phyloP scores from a whole-genome alignment of 2,113 vertebrate genomes.

The Lipophrys pholis region DNA sequence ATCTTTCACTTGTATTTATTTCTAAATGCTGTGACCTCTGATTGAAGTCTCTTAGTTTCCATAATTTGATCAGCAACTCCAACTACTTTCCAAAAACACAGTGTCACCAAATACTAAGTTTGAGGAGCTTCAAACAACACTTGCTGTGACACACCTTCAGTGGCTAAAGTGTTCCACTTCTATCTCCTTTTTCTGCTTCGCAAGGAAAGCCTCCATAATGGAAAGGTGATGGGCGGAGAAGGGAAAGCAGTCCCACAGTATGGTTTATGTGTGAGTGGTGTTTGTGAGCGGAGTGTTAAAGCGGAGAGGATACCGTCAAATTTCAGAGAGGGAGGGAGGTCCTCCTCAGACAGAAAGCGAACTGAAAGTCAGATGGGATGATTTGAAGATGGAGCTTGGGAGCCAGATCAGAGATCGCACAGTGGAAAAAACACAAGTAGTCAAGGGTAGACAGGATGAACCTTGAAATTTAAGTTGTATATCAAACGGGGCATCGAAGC shows the following conservation, averaged over 20 bases:
- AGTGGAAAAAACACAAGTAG: slow-evolving; percentile 22
- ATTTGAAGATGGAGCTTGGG: slow-evolving; percentile 19
- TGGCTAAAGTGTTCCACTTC: not conserved
- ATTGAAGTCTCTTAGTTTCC: too few species aligned
- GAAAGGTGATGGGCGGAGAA: not conserved
- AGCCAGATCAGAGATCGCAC: slow-evolving; percentile 29
- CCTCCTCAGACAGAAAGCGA: slow-evolving; percentile 28
- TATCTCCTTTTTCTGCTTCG: not conserved
- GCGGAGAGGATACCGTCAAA: slow-evolving; percentile 19
- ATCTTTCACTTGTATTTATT: too few species aligned
- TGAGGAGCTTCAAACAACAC: not conserved
- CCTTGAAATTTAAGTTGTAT: slow-evolving; percentile 40
- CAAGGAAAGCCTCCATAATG: slow-evolving; percentile 18
- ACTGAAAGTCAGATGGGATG: slow-evolving; percentile 32
- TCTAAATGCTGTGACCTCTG: too few species aligned
- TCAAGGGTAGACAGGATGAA: slow-evolving; percentile 35
- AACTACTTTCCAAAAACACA: too few species aligned
- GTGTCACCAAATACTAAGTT: too few species aligned
- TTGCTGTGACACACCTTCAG: not conserved
- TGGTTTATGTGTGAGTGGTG: not conserved
- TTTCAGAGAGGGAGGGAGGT: slow-evolving; percentile 43
- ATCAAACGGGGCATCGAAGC: slow-evolving; percentile 39
- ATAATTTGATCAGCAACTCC: too few species aligned
- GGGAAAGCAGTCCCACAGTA: not conserved
- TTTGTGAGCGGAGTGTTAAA: not conserved